A percentile compares a stretch with the other conserved stretches of the same genome.
Conservation (phyloP, 1,140 invertebrate species). For the Gonioctena quinquepunctata region DNA sequence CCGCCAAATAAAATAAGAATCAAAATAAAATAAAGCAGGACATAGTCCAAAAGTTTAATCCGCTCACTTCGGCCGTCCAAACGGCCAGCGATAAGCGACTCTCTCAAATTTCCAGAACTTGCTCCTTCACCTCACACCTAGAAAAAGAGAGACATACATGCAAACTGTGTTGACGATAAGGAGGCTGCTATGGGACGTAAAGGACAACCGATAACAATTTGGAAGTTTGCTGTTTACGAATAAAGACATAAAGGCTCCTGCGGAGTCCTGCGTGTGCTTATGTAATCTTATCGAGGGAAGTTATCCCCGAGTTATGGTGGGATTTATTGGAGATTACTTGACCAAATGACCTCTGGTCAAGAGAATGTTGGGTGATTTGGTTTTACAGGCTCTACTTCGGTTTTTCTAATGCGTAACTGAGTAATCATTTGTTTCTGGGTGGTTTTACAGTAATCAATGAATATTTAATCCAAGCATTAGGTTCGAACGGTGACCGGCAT, state of each 20-base stretch:
- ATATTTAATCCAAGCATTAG: too few relatives aligned
- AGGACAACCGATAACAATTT: background rate
- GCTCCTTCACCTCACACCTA: background rate
- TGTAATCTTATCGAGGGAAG: constrained; percentile 15
- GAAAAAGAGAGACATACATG: background rate
- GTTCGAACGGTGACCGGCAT: too few relatives aligned
- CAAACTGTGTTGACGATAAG: background rate
- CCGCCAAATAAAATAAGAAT: constrained; percentile 44
- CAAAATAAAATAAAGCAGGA: constrained; percentile 38
- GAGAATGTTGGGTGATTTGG: constrained; percentile 9
- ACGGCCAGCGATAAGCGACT: background rate
- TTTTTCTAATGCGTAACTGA: background rate
- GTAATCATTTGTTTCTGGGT: background rate
- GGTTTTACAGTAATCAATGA: too few relatives aligned
- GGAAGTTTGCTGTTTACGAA: constrained; percentile 14
- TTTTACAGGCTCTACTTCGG: constrained; percentile 13
- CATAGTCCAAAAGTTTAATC: constrained; percentile 37
- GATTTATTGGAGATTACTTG: constrained; percentile 20
- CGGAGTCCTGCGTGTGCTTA: background rate
- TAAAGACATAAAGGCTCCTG: background rate
- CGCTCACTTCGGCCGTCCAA: background rate
- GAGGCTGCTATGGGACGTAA: background rate
- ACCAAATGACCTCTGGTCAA: constrained; percentile 17
- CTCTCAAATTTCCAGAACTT: background rate
- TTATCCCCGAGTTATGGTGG: constrained; percentile 11